Evolutionary conservation across 2,797 vertebrate genomes (phyloP).

Genomic region (Eidolon dupreanum): DNA sequence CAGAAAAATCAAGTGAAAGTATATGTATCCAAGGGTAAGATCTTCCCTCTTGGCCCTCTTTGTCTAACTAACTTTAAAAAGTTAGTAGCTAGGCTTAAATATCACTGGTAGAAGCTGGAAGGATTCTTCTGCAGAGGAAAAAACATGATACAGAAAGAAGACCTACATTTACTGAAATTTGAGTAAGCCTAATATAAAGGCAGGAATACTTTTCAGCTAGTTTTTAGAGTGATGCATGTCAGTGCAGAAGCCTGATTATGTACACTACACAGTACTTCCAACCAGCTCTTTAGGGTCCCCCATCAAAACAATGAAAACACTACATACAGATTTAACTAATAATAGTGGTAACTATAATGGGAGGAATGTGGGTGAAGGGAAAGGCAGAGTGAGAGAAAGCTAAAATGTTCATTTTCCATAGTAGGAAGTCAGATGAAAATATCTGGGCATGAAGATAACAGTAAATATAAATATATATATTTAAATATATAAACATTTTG

Average conservation of each 20-base stretch:
- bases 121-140: background rate
- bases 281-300: background rate
- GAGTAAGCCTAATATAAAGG: background rate
- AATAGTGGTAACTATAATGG: background rate
- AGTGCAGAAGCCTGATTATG: background rate
- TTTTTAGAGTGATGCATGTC: background rate
- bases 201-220: background rate
- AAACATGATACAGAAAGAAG: background rate
- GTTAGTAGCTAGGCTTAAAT: background rate
- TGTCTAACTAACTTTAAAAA: background rate
- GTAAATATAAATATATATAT: background rate
- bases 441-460: background rate
- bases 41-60: background rate
- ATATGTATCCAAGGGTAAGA: background rate
- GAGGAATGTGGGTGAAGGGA: background rate
- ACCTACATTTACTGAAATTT: background rate
- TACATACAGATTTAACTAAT: background rate
- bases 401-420: background rate
- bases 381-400: slow-evolving; percentile 12
- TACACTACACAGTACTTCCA: background rate
- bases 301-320: background rate
- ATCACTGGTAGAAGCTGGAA: background rate
- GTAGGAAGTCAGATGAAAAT: background rate
- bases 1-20: background rate
- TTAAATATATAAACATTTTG: background rate